Percentiles rank a stretch among this genome's conserved stretches.
Conservation (phyloP, 1,140 invertebrate genomes). For the Calephelis virginiensis region DNA sequence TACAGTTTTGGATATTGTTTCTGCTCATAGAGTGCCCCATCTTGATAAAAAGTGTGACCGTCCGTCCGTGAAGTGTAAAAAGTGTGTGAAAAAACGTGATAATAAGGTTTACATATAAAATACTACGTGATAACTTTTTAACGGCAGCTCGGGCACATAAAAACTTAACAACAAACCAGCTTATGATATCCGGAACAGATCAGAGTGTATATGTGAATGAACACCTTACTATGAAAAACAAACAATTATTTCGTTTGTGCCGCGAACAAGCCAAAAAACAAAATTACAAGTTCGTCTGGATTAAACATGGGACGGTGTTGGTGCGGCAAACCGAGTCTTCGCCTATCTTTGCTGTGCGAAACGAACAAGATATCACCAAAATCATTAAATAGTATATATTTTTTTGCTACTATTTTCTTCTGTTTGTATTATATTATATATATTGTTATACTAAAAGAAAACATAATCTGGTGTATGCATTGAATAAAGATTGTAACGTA, state of each 20-base stretch:
- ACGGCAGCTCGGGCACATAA: slow-evolving; percentile 24
- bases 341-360: slow-evolving; percentile 22
- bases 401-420: too few species aligned
- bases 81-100: slow-evolving; percentile 24
- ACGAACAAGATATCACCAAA: neutral
- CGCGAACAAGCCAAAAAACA: slow-evolving; percentile 23
- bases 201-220: slow-evolving; percentile 32
- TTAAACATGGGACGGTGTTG: slow-evolving; percentile 23
- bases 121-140: slow-evolving; percentile 30
- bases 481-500: too few species aligned
- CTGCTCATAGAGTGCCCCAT: slow-evolving; percentile 32
- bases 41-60: neutral
- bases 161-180: slow-evolving; percentile 12
- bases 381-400: neutral
- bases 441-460: neutral
- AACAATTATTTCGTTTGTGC: slow-evolving; percentile 30
- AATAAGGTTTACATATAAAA: slow-evolving; percentile 25
- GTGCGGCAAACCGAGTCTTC: slow-evolving; percentile 20
- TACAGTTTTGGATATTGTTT: neutral
- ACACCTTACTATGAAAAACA: slow-evolving; percentile 31
- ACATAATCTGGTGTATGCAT: neutral
- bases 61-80: too few species aligned
- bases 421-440: too few species aligned
- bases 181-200: slow-evolving; percentile 18
- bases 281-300: slow-evolving; percentile 27